Evolutionary conservation across 2,797 vertebrate genomes (phyloP).

Genomic region (Rhincodon typus): DNA sequence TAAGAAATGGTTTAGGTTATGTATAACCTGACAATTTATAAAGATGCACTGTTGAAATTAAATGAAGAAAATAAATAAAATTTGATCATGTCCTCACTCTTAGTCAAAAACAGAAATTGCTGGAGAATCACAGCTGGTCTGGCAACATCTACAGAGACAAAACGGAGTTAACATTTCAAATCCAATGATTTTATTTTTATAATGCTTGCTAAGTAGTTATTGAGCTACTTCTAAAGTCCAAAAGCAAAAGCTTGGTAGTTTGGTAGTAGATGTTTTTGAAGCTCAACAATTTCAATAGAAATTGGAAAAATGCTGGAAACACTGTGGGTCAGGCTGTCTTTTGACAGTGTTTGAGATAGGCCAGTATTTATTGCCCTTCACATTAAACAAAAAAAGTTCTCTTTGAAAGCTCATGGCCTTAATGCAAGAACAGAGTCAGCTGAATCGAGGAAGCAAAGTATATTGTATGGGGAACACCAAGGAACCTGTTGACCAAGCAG

Average conservation of each 20-base stretch:
- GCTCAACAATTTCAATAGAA: background rate
- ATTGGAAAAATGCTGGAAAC: background rate
- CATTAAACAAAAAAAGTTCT: too few relatives aligned
- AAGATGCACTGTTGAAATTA: background rate
- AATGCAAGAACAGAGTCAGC: background rate
- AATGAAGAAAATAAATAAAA: conserved; percentile 8
- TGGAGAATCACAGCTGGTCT: too few relatives aligned
- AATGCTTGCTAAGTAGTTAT: background rate
- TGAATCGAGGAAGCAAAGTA: background rate
- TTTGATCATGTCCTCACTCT: background rate
- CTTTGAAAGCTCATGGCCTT: background rate
- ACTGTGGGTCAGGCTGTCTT: background rate
- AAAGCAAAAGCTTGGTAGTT: background rate
- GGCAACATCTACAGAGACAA: too few relatives aligned
- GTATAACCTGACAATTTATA: background rate
- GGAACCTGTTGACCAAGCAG: background rate
- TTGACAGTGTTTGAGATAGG: too few relatives aligned
- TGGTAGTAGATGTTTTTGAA: background rate
- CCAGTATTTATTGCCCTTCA: too few relatives aligned
- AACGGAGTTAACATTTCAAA: too few relatives aligned
- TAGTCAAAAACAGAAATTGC: too few relatives aligned
- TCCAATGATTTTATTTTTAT: too few relatives aligned
- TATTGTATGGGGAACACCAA: background rate
- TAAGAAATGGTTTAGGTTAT: background rate
- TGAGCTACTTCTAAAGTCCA: background rate